Evolutionary conservation across 2,888 invertebrate species (phyloP).

Genomic region (Melinopterus prodromus): DNA sequence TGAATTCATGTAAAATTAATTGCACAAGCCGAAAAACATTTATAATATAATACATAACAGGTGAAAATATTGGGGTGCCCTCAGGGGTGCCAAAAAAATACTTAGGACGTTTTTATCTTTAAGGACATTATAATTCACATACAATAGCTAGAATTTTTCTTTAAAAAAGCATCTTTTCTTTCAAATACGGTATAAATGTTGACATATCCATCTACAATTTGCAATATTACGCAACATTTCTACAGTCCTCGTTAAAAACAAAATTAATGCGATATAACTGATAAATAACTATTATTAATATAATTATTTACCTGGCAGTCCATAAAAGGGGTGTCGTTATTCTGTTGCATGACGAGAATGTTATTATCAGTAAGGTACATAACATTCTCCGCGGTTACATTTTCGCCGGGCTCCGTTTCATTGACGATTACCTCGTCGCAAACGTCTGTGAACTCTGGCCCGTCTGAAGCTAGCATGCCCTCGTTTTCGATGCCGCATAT

Average conservation of each 20-base stretch:
- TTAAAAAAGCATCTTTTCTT: no score
- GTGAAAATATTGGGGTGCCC: no score
- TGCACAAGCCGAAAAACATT: no score
- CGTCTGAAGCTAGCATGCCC: slow-evolving; percentile 53
- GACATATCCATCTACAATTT: no score
- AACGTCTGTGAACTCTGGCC: slow-evolving; percentile 58
- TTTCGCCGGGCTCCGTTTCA: slow-evolving; percentile 49
- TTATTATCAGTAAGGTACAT: slow-evolving; percentile 58
- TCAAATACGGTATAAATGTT: no score
- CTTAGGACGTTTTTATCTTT: no score
- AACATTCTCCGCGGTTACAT: slow-evolving; percentile 48
- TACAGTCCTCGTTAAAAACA: slow-evolving; percentile 47
- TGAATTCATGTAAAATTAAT: no score
- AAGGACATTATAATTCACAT: no score
- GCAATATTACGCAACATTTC: no score
- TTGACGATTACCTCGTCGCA: slow-evolving; percentile 61
- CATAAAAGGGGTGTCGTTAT: slow-evolving; percentile 53
- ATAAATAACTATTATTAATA: not conserved
- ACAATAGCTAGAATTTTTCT: no score
- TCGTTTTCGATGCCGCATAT: slow-evolving; percentile 63
- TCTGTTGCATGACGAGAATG: slow-evolving; percentile 56
- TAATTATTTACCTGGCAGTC: slow-evolving; percentile 50
- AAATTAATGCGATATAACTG: not conserved
- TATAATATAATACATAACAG: no score
- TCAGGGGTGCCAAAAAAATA: no score